Percentiles rank a stretch among this genome's conserved stretches.
Evolutionary conservation across 2,113 vertebrate species (phyloP).

Genomic region (Vireo altiloquus): DNA sequence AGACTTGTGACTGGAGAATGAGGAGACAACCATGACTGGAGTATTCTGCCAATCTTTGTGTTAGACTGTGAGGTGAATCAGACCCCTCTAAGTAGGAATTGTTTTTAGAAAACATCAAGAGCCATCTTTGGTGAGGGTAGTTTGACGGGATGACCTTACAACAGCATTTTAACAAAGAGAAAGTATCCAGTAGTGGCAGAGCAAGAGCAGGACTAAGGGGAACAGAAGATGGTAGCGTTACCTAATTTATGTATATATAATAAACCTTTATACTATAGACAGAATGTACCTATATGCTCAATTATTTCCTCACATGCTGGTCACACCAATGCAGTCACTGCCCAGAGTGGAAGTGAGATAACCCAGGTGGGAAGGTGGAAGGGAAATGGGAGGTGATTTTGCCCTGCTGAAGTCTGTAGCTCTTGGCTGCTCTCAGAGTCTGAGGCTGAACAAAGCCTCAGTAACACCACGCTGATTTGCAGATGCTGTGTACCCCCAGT

Average conservation of each 20-base stretch:
- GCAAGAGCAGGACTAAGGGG: neutral
- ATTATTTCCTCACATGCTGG: neutral
- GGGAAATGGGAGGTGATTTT: neutral
- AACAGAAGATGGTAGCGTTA: neutral
- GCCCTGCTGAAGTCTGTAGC: neutral
- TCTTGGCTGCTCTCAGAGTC: neutral
- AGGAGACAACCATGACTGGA: neutral
- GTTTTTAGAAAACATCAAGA: neutral
- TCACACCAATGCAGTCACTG: neutral
- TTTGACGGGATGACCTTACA: neutral
- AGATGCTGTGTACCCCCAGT: neutral
- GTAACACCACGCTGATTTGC: neutral
- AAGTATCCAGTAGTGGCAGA: neutral
- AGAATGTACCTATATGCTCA: neutral
- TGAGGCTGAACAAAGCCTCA: neutral
- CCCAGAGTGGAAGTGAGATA: neutral
- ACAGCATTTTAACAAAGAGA: neutral
- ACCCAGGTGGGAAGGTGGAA: neutral
- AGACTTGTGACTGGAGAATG: neutral
- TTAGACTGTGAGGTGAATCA: neutral
- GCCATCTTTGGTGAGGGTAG: neutral
- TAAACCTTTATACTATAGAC: neutral
- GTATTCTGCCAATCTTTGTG: neutral
- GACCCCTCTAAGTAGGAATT: neutral
- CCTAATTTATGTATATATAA: neutral